Conservation (phyloP, 2,113 vertebrate genomes). For the Ameiurus melas region DNA sequence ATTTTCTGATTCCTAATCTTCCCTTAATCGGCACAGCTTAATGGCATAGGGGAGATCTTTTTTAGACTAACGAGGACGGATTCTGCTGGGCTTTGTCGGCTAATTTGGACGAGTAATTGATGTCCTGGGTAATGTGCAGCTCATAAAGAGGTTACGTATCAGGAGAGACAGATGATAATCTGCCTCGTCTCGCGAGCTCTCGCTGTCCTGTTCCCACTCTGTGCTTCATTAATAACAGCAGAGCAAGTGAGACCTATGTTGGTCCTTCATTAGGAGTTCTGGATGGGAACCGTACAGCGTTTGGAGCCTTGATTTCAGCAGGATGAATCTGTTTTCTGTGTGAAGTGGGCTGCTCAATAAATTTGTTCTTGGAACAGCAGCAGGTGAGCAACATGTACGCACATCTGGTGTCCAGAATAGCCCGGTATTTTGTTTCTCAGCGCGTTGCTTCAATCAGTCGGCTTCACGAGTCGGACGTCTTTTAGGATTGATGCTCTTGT, state of each 20-base stretch:
- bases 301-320: background rate
- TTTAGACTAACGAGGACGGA: slow-evolving; percentile 4
- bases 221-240: slow-evolving; percentile 38
- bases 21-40: background rate
- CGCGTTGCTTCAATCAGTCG: background rate
- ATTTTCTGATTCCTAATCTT: slow-evolving; percentile 17
- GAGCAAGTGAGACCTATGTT: slow-evolving; percentile 6
- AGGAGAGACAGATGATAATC: slow-evolving; percentile 45
- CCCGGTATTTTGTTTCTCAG: background rate
- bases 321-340: slow-evolving; percentile 1
- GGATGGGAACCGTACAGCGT: background rate
- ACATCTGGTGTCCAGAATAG: background rate
- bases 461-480: background rate
- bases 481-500: background rate
- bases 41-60: slow-evolving; percentile 17
- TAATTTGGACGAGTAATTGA: slow-evolving; percentile 46
- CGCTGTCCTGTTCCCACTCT: background rate
- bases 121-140: slow-evolving; percentile 42
- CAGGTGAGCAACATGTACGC: background rate
- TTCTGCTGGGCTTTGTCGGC: slow-evolving; percentile 47
- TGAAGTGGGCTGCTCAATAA: background rate
- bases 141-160: slow-evolving; percentile 48
- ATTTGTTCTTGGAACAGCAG: slow-evolving; percentile 8
- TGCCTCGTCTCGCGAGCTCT: slow-evolving; percentile 2
- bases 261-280: slow-evolving; percentile 4